Evolutionary conservation across 1,140 invertebrate species (phyloP), one percentile per base, ranked within the genome.

Genomic region (Drosophila ambigua): DNA sequence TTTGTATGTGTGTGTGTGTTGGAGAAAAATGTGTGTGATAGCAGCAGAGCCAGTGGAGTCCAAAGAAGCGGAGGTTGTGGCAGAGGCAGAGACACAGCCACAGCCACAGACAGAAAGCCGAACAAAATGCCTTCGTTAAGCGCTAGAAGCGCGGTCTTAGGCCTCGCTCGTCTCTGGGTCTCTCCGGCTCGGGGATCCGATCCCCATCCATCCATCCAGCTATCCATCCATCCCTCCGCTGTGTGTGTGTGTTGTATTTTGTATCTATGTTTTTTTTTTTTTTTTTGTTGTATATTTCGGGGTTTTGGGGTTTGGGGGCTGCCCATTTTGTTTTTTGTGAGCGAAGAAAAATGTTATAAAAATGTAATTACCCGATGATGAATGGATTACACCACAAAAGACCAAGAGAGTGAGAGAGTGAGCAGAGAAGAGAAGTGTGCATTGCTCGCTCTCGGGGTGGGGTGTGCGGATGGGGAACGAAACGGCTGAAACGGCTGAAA

Each of bases 361-460:
- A 89, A 90, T 89, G 84, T 89, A 89, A 89, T 89, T 89, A 87
- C 84, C 85, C 79, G 84, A 89, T 89, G 84, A 89, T 89, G 84
- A 89, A 89, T 89, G 84, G 85, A 88, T 88, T 88, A 88, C 35
- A 89, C 83, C 79, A 88, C 83, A 89, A 85, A 83, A 88, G 76
- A 83, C 71, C 79, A 5, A 57, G 24, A 57, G 44, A 45, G 26
- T 13, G 35, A n/a, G 45, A 13, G 43, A 26, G 41, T 0, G 9
- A 7, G 9, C 16, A 11, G 9, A 11, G 35, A 0, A 8, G 82
- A 80, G 74, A 78, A 85, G 74, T 71, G 57, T 82, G 57, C 78
- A 78, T 82, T 65, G 78, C 23, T 3, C 23, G 1, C 81, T 65
- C 81, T 71, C 41, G 64, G 68, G 77, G 16, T 16, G 26, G 26